Evolutionary conservation across 1,140 invertebrate genomes (phyloP).

Genomic region (Drosophila funebris): DNA sequence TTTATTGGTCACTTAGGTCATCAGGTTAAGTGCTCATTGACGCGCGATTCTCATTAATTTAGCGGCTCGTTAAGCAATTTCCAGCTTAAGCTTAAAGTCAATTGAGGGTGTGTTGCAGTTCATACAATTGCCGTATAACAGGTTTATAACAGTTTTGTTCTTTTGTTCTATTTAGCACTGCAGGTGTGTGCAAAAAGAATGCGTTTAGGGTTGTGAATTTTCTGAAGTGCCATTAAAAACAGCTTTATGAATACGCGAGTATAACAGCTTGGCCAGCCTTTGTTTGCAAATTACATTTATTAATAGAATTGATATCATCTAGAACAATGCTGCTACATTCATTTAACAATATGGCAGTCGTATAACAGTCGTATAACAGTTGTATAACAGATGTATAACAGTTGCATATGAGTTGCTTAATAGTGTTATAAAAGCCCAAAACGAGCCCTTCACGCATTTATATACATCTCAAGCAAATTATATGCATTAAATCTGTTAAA

Average conservation of each 20-base stretch:
- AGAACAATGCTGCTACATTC: not conserved
- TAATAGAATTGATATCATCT: not conserved
- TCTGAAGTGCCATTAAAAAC: not conserved
- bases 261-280: not conserved
- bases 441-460: not conserved
- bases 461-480: not conserved
- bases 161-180: not conserved
- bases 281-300: not conserved
- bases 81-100: not conserved
- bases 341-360: not conserved
- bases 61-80: not conserved
- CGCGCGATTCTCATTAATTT: conserved; percentile 17
- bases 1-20: conserved; percentile 47
- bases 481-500: not conserved
- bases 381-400: conserved; percentile 6
- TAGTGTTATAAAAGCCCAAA: not conserved
- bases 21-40: conserved; percentile 69
- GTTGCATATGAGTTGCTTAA: too few species aligned
- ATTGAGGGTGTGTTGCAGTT: conserved; percentile 29
- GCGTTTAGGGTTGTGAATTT: not conserved
- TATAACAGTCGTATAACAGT: conserved; percentile 16
- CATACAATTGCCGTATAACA: conserved; percentile 19
- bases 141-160: not conserved
- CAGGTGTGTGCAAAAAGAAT: not conserved
- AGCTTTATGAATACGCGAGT: not conserved